Evolutionary conservation across 2,888 invertebrate genomes (phyloP).

Genomic region (Kryphioiulus occultus): DNA sequence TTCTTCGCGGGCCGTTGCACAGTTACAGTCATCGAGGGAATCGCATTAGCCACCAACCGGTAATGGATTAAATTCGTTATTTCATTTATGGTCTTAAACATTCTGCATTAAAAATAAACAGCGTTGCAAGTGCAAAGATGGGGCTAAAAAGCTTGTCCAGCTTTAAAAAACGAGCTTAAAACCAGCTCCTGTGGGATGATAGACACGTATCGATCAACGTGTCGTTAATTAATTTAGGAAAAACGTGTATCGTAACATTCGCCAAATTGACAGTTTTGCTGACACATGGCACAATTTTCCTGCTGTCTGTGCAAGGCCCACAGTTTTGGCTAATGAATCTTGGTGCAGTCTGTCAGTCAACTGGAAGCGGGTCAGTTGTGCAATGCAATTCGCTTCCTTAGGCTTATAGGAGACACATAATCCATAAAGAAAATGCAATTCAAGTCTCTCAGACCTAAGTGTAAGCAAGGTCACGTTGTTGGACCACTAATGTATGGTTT

Average conservation of each 20-base stretch:
- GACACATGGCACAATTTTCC: conserved; percentile 9
- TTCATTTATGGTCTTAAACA: conserved; percentile 30
- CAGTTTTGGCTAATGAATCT: conserved; percentile 19
- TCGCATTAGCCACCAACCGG: conserved; percentile 14
- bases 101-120: conserved; percentile 12
- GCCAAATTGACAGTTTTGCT: conserved; percentile 31
- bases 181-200: background rate
- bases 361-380: conserved; percentile 2
- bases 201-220: background rate
- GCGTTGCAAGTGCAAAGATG: background rate
- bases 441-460: background rate
- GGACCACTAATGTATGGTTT: no score
- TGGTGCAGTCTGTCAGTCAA: conserved; percentile 8
- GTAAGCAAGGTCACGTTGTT: background rate
- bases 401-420: background rate
- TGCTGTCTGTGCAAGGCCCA: background rate
- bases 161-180: background rate
- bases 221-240: conserved; percentile 13
- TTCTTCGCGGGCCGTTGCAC: background rate
- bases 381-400: background rate
- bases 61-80: conserved; percentile 31
- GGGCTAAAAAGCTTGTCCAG: background rate
- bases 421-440: background rate
- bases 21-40: background rate
- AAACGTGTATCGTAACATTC: conserved; percentile 4